phyloP scores from a whole-genome alignment of 2,797 vertebrate genomes.

The Nannoperca australis region DNA sequence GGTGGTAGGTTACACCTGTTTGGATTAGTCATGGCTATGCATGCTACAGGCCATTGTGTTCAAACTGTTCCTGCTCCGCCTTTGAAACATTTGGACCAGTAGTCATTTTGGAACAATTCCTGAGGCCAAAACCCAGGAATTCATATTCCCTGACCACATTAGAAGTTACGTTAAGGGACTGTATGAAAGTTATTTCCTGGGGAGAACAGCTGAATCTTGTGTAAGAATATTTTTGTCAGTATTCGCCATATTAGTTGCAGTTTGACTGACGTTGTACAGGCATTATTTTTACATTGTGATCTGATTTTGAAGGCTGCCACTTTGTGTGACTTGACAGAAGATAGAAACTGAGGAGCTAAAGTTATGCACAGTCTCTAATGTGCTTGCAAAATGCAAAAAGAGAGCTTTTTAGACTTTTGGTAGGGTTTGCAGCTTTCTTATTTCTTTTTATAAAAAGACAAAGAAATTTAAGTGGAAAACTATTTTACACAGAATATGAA shows the following conservation, averaged over 20 bases:
- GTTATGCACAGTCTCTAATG: too few relatives aligned
- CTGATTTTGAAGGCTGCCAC: too few relatives aligned
- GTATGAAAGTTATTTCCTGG: not conserved
- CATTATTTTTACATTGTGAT: not conserved
- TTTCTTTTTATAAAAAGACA: too few relatives aligned
- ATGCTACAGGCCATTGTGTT: too few relatives aligned
- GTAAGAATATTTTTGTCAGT: not conserved
- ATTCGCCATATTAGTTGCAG: not conserved
- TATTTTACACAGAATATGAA: too few relatives aligned
- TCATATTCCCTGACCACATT: conserved; percentile 1
- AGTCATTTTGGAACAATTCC: not conserved
- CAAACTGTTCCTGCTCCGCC: not conserved
- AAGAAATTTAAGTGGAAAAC: too few relatives aligned
- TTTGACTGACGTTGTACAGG: not conserved
- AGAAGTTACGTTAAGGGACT: not conserved
- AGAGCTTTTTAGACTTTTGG: too few relatives aligned
- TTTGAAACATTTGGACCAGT: conserved; percentile 26
- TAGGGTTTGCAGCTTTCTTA: too few relatives aligned
- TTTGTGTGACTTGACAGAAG: too few relatives aligned
- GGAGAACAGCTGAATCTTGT: not conserved
- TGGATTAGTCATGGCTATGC: not conserved
- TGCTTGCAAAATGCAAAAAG: too few relatives aligned
- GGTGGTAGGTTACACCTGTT: conserved; percentile 29
- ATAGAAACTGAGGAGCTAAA: too few relatives aligned
- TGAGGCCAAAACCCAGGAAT: conserved; percentile 9